phyloP scores from a whole-genome alignment of 2,113 vertebrate species.

The Aegithalos caudatus region DNA sequence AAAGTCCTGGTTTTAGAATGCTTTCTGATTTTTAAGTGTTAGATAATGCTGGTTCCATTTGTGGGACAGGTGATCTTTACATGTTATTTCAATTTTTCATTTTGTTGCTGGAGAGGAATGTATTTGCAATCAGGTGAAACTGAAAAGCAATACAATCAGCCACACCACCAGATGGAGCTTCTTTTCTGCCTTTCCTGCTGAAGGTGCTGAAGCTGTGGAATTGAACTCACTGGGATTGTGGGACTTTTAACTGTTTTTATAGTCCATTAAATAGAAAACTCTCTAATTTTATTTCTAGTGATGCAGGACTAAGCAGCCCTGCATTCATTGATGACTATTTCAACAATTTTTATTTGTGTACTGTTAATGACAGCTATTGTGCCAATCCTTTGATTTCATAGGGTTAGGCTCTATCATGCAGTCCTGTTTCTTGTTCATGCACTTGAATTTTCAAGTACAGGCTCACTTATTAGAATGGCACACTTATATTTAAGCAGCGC shows the following conservation, averaged over 20 bases:
- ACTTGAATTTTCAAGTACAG: not conserved
- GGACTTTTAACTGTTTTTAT: not conserved
- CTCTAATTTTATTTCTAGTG: not conserved
- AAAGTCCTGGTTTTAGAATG: not conserved
- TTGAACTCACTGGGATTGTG: not conserved
- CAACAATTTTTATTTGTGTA: not conserved
- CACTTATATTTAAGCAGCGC: not conserved
- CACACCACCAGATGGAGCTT: conserved; percentile 51
- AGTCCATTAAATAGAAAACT: not conserved
- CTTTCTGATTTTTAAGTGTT: not conserved
- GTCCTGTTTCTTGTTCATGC: not conserved
- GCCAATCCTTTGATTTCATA: not conserved
- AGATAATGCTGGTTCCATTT: not conserved
- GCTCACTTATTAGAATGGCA: not conserved
- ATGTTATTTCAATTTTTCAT: not conserved
- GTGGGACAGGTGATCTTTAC: not conserved
- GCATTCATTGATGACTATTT: not conserved
- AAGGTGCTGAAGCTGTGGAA: not conserved
- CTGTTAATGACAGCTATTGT: not conserved
- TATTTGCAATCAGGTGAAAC: not conserved
- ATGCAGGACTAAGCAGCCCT: not conserved
- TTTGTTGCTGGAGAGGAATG: not conserved
- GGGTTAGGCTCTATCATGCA: not conserved
- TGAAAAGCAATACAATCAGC: not conserved
- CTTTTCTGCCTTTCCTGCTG: conserved; percentile 13